Evolutionary conservation across 2,113 vertebrate genomes (phyloP), one percentile per base, ranked within the genome.

Genomic region (Notechis scutatus): DNA sequence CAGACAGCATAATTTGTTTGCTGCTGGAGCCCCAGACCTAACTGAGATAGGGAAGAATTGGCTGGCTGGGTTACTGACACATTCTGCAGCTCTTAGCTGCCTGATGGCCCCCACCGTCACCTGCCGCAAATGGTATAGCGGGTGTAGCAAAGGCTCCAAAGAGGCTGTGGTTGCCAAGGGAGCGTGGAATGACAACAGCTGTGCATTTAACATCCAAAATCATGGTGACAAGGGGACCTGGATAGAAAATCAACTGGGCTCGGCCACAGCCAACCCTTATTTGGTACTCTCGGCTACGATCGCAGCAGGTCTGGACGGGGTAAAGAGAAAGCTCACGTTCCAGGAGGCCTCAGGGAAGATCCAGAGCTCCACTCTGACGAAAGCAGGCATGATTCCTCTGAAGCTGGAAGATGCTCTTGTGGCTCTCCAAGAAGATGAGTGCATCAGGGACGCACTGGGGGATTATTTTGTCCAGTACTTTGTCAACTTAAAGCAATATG

Each of bases 201-300:
- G 98, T 61, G 97, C 98, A 91, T 99, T 99, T 91, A 99, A 99
- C 85, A 94, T 99, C 92, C 99, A 99, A 93, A 97, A 97, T 45
- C 98, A 99, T 0, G 98, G 98, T 0, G 98, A 98, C 24, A 98
- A 97, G 93, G 98, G 99, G 90, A 96, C 97, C 24, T 96, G 96
- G 56, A 98, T 99, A 55, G 98, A 99, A 95, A 99, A 99, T 95
- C 99, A 98, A 94, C 96, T 99, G 54, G 98, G 98, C 94, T 99
- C 99, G 1, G 99, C 98, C 2, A 97, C 98, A 92, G 99, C 98
- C 86, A 99, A 99, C 94, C 99, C 99, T 0, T 99, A 99, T 93
- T 93, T 99, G 15, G 99, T 99, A 21, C 96, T 99, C 91, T 98
- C 99, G 0, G 99, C 98, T 4, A 99, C 98, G 0, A 96, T 98